A percentile compares a stretch with the other conserved stretches of the same genome.
Conservation (phyloP, 2,797 vertebrate genomes). For the Aldrovandia affinis region DNA sequence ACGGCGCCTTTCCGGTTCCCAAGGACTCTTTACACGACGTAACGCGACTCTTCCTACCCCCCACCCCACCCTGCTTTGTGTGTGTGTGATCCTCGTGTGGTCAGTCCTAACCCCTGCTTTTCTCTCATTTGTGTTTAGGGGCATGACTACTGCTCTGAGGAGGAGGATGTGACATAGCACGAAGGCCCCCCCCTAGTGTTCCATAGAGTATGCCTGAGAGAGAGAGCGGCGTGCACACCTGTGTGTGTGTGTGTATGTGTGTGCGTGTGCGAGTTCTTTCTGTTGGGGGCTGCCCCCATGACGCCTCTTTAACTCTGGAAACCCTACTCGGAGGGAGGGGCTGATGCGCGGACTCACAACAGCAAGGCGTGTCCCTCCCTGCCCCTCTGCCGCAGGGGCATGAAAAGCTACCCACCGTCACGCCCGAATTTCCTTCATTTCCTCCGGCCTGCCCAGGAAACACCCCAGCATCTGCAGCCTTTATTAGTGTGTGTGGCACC, state of each 20-base stretch:
- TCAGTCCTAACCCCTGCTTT: not conserved
- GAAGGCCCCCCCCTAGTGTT: conserved; percentile 55
- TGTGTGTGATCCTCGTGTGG: conserved; percentile 16
- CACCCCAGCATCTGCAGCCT: not conserved
- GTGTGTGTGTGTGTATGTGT: conserved; percentile 55
- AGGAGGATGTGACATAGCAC: conserved; percentile 79
- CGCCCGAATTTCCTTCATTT: conserved; percentile 35
- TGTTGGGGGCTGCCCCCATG: conserved; percentile 26
- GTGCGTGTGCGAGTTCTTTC: conserved; percentile 20
- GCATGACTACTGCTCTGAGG: conserved; percentile 95
- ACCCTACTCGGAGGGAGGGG: conserved; percentile 50
- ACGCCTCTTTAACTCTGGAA: conserved; percentile 42
- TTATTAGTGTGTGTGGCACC: not conserved
- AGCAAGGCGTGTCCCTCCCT: conserved; percentile 36
- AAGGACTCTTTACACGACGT: too few species aligned
- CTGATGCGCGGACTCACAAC: conserved; percentile 49
- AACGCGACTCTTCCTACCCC: too few species aligned
- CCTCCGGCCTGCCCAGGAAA: conserved; percentile 7
- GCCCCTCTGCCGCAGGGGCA: conserved; percentile 33
- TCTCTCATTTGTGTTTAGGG: conserved; percentile 71
- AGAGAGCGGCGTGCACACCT: conserved; percentile 47
- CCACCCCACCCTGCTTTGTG: too few species aligned
- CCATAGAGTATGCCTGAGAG: conserved; percentile 43
- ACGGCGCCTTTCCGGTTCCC: too few species aligned
- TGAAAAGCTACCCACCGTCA: conserved; percentile 46